Conservation (phyloP, 2,888 invertebrate genomes). For the Ischnus inquisitorius region DNA sequence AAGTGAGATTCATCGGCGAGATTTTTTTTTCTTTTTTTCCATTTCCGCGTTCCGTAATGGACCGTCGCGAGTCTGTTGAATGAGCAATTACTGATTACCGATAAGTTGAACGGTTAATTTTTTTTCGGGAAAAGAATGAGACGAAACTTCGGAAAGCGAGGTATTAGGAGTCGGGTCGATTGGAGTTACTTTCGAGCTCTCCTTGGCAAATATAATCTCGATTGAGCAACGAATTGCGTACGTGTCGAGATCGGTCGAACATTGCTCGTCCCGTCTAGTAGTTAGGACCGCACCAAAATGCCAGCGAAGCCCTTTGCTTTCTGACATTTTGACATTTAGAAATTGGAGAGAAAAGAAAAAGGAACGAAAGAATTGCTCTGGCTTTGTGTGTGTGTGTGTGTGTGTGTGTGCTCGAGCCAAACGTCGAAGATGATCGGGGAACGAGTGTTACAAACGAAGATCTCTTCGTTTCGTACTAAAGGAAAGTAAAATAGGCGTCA, state of each 20-base stretch:
- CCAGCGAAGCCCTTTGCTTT: constrained; percentile 71
- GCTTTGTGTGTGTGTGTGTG: constrained; percentile 2
- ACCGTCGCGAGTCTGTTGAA: neutral
- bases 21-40: neutral
- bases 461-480: constrained; percentile 1
- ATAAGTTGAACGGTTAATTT: neutral
- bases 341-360: constrained; percentile 13
- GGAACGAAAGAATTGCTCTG: neutral
- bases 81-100: neutral
- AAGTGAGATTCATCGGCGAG: neutral
- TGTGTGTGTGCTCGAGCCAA: neutral
- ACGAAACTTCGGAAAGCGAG: neutral
- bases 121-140: neutral
- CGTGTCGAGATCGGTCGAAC: constrained; percentile 46
- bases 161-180: constrained; percentile 16
- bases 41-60: neutral
- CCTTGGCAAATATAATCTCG: constrained; percentile 12
- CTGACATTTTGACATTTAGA: constrained; percentile 73
- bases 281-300: constrained; percentile 70
- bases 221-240: constrained; percentile 60
- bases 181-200: neutral
- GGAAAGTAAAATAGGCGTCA: neutral
- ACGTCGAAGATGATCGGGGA: constrained; percentile 6
- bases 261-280: neutral
- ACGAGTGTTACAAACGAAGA: neutral